Evolutionary conservation across 2,888 invertebrate species (phyloP).

Genomic region (Baccha elongata): DNA sequence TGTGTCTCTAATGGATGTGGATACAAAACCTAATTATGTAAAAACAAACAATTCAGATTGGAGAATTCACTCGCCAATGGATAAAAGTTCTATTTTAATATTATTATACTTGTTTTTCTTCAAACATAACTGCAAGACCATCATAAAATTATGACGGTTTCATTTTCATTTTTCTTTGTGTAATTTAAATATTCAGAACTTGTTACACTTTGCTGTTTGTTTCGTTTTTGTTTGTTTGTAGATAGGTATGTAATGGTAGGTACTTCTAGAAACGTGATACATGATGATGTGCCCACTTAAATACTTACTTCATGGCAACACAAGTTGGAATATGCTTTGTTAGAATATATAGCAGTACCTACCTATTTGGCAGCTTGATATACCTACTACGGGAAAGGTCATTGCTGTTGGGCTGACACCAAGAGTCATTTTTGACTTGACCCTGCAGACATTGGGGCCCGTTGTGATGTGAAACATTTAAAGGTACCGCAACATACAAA

Average conservation of each 20-base stretch:
- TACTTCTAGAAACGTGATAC: conserved; percentile 16
- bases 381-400: conserved; percentile 50
- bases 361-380: neutral
- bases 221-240: neutral
- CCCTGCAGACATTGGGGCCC: neutral
- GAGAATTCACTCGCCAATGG: neutral
- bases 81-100: neutral
- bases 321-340: conserved; percentile 13
- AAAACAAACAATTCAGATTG: too few relatives aligned
- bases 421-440: conserved; percentile 9
- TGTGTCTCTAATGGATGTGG: too few relatives aligned
- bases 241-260: too few relatives aligned
- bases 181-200: conserved; percentile 58
- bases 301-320: conserved; percentile 6
- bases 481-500: neutral
- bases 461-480: neutral
- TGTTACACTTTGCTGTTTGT: conserved; percentile 29
- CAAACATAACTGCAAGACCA: conserved; percentile 13
- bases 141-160: conserved; percentile 15
- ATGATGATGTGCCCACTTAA: neutral
- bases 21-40: neutral
- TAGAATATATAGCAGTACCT: conserved; percentile 32
- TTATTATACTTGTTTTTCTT: neutral
- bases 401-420: conserved; percentile 28
- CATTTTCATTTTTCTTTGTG: conserved; percentile 23